phyloP scores from a whole-genome alignment of 2,797 vertebrate genomes.

The Rhinichthys osculus region DNA sequence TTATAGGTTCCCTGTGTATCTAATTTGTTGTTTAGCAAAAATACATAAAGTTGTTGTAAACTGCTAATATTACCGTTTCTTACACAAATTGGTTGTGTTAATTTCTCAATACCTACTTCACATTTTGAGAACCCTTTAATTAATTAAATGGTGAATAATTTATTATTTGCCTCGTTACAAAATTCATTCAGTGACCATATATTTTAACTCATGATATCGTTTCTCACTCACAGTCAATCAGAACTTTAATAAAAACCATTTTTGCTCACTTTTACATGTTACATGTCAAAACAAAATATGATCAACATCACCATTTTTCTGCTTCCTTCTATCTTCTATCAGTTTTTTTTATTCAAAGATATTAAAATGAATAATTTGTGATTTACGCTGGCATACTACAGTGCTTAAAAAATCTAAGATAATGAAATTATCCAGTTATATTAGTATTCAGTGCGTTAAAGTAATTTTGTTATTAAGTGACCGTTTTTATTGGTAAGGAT shows the following conservation, averaged over 20 bases:
- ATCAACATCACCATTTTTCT: neutral
- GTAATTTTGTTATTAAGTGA: neutral
- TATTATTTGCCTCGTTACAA: neutral
- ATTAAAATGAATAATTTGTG: neutral
- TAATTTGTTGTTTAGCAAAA: neutral
- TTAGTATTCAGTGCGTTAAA: neutral
- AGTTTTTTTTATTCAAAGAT: neutral
- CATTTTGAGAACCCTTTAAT: neutral
- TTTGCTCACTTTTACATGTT: neutral
- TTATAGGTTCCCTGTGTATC: neutral
- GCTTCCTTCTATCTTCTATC: neutral
- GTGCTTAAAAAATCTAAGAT: neutral
- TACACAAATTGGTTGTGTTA: neutral
- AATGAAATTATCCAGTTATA: neutral
- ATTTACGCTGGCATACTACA: neutral
- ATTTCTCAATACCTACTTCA: neutral
- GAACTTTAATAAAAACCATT: neutral
- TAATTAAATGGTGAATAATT: neutral
- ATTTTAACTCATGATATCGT: neutral
- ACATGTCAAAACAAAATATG: neutral
- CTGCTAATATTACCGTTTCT: neutral
- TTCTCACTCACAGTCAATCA: neutral
- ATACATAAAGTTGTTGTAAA: neutral
- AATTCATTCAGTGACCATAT: neutral
- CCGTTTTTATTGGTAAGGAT: neutral